A percentile compares a stretch with the other conserved stretches of the same genome.
These are phyloP conservation scores for Pantelozetes paolii DNA, from an alignment of 2,888 invertebrate genomes.

Conservation along the genomic window DNA sequence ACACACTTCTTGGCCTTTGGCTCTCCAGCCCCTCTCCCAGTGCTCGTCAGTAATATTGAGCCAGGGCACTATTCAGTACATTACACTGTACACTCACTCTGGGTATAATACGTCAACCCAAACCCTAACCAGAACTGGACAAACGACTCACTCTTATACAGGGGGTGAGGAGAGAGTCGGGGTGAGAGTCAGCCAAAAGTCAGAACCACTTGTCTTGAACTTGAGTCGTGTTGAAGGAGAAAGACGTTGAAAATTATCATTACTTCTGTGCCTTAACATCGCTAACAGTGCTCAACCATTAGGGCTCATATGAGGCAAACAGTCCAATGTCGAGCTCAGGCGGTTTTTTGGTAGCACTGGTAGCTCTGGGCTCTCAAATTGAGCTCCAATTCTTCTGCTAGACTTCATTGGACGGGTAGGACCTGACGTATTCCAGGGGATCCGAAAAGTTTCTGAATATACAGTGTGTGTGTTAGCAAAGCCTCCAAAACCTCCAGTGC, in stretches of 20 bases:
- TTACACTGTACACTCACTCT: neutral
- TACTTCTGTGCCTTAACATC: neutral
- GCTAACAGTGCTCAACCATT: constrained; percentile 14
- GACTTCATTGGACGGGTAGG: neutral
- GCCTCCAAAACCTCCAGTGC: neutral
- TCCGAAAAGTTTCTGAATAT: neutral
- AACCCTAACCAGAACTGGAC: constrained; percentile 34
- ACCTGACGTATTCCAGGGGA: constrained; percentile 6
- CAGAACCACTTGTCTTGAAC: constrained; percentile 32
- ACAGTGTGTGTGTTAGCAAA: neutral
- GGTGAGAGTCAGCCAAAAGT: neutral
- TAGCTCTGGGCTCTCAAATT: constrained; percentile 19
- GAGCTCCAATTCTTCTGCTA: constrained; percentile 6
- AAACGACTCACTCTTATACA: constrained; percentile 28
- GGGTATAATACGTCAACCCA: constrained; percentile 14
- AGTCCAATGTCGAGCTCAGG: neutral
- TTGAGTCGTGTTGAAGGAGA: constrained; percentile 23
- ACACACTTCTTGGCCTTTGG: neutral
- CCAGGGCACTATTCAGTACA: neutral
- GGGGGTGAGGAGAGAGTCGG: constrained; percentile 5
- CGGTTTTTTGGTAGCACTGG: neutral
- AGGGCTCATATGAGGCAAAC: constrained; percentile 25
- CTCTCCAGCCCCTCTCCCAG: neutral
- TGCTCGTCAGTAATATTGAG: no score
- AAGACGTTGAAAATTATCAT: constrained; percentile 33